Evolutionary conservation across 2,113 vertebrate species (phyloP), one percentile per base, ranked within the genome.

Genomic region (Triplophysa siluroides): DNA sequence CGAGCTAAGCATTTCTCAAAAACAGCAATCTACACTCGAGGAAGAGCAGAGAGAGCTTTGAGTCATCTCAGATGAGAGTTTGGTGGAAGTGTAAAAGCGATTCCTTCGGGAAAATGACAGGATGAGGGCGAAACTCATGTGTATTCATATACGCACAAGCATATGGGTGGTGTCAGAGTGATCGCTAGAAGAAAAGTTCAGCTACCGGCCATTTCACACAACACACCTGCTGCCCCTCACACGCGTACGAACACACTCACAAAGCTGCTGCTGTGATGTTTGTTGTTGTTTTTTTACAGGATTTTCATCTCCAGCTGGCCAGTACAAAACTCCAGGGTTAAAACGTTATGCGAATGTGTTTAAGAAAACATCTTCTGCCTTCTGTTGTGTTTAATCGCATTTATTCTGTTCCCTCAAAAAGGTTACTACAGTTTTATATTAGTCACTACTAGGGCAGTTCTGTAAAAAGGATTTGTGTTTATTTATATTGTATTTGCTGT

Each of bases 141-240:
- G n/a, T 56, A 41, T 65, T 78, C 24, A 52, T 76, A 52, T 38
- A 79, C 63, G 13, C 67, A 10, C 38, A 33, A 60, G 65, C 83
- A 81, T 81, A 78, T 78, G 78, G 69, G 11, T 13, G 14, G 26
- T 74, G 68, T 78, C 83, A 84, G 62, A 68, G 58, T 12, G 66
- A 68, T 66, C 47, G 45, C 19, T 9, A 21, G 24, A 73, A 23
- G 10, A 64, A 45, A 5, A 50, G 43, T 76, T 65, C 58, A 76
- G 45, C 61, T 29, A 52, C 16, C 4, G 74, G 61, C 38, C 74
- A 76, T 76, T 64, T 16, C 12, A 9, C 60, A 76, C 60, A 64
- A 23, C 38, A 45, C 72, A 75, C 72, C 47, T 56, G 52, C 69
- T 29, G 26, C 50, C 29, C 12, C 3, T 38, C 33, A 38, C 33